Percentiles rank a stretch among this genome's conserved stretches.
phyloP scores from a whole-genome alignment of 2,888 invertebrate genomes.

The Sylvicola cinctus region DNA sequence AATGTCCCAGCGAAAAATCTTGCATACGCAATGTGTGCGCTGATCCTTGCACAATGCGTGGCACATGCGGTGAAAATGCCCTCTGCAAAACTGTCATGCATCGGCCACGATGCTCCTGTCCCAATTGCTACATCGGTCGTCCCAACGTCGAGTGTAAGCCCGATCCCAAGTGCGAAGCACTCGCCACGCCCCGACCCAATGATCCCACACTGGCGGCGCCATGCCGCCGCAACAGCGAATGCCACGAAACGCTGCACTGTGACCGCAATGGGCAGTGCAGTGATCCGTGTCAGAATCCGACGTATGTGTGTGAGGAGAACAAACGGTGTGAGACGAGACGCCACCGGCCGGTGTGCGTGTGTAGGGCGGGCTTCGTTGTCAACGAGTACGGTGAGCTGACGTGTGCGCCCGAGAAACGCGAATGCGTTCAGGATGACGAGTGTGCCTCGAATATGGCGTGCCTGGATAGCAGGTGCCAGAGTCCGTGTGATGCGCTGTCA shows the following conservation, averaged over 20 bases:
- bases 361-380: conserved; percentile 71
- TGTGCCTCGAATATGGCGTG: conserved; percentile 76
- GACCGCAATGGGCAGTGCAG: conserved; percentile 52
- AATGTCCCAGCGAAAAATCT: conserved; percentile 80
- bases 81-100: conserved; percentile 70
- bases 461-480: conserved; percentile 62
- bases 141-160: conserved; percentile 59
- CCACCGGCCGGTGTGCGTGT: conserved; percentile 70
- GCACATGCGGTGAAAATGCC: conserved; percentile 76
- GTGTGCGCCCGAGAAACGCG: conserved; percentile 62
- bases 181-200: conserved; percentile 33
- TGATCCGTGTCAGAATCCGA: conserved; percentile 52
- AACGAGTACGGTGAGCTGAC: conserved; percentile 73
- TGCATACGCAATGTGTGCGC: conserved; percentile 79
- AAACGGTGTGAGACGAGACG: conserved; percentile 76
- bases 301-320: conserved; percentile 53
- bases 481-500: conserved; percentile 58
- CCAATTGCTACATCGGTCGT: conserved; percentile 69
- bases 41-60: conserved; percentile 75
- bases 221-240: conserved; percentile 48
- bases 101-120: conserved; percentile 71
- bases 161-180: conserved; percentile 54
- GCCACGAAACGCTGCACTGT: conserved; percentile 55
- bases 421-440: conserved; percentile 61
- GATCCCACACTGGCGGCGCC: conserved; percentile 30